Percentiles rank a stretch among this genome's conserved stretches.
phyloP scores from a whole-genome alignment of 2,113 vertebrate species.

The Ageneiosus marmoratus region DNA sequence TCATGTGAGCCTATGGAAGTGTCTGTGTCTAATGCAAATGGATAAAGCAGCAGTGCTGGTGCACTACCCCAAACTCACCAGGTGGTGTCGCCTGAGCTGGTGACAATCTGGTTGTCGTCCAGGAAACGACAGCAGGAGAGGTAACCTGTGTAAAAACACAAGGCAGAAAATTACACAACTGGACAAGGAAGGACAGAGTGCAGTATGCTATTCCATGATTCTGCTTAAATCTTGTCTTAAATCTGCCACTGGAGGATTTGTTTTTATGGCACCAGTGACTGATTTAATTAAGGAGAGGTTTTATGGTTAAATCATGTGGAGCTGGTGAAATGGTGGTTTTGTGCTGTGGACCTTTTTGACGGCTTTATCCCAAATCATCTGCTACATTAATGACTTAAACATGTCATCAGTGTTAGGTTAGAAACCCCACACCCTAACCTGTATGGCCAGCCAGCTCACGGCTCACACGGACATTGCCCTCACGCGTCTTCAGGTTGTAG shows the following conservation, averaged over 20 bases:
- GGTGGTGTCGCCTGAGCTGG: conserved; percentile 97
- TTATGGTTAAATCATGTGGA: too few species aligned
- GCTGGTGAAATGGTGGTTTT: too few species aligned
- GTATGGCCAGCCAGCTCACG: conserved; percentile 97
- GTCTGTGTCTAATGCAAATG: conserved; percentile 14
- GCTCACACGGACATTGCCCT: conserved; percentile 97
- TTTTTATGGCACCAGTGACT: too few species aligned
- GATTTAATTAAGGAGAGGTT: too few species aligned
- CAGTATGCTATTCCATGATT: background rate
- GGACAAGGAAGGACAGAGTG: background rate
- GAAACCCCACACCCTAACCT: conserved; percentile 71
- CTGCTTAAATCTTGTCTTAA: background rate
- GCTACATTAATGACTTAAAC: background rate
- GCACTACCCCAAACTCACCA: conserved; percentile 81
- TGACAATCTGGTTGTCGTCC: conserved; percentile 98
- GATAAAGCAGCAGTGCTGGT: conserved; percentile 4
- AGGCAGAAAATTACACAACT: conserved; percentile 3
- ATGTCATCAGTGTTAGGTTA: background rate
- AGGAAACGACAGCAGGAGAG: conserved; percentile 98
- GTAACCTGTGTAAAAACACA: conserved; percentile 81
- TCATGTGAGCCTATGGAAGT: background rate
- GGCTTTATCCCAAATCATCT: background rate
- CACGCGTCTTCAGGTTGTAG: conserved; percentile 98
- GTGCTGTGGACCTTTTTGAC: too few species aligned
- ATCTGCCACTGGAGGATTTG: too few species aligned